These are phyloP conservation scores for Psittacula cyanocephala DNA, from an alignment of 2,113 vertebrate species.

Conservation along the genomic window DNA sequence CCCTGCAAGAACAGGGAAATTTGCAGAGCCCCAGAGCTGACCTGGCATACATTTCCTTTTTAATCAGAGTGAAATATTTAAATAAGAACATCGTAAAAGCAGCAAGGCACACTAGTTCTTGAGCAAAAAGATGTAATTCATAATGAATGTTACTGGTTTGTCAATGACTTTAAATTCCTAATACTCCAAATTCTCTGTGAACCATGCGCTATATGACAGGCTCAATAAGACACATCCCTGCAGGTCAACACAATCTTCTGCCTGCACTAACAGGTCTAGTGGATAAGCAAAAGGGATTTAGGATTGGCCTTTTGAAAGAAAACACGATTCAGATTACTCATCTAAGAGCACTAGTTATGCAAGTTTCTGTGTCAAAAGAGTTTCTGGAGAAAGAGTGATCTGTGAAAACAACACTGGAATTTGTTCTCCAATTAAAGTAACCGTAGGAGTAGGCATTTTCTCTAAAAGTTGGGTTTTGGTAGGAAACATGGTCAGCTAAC, in stretches of 20 bases:
- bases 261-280: slow-evolving; percentile 2
- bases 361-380: slow-evolving; percentile 54
- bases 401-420: slow-evolving; percentile 49
- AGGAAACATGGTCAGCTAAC: neutral
- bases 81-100: neutral
- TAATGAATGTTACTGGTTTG: neutral
- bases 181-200: slow-evolving; percentile 11
- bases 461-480: neutral
- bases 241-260: slow-evolving; percentile 2
- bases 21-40: neutral
- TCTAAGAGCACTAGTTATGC: slow-evolving; percentile 27
- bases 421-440: slow-evolving; percentile 42
- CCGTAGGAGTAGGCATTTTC: slow-evolving; percentile 28
- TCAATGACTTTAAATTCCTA: slow-evolving; percentile 13
- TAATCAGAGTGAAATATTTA: slow-evolving; percentile 1
- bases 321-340: slow-evolving; percentile 29
- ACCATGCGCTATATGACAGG: neutral
- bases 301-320: slow-evolving; percentile 39
- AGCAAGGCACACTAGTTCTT: neutral
- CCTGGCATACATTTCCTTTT: neutral
- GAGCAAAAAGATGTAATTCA: neutral
- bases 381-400: slow-evolving; percentile 47
- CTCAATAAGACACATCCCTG: slow-evolving; percentile 12
- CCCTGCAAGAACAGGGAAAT: neutral
- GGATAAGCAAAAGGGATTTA: slow-evolving; percentile 26